phyloP scores from a whole-genome alignment of 2,113 vertebrate species.

The Protobothrops flavoviridis region DNA sequence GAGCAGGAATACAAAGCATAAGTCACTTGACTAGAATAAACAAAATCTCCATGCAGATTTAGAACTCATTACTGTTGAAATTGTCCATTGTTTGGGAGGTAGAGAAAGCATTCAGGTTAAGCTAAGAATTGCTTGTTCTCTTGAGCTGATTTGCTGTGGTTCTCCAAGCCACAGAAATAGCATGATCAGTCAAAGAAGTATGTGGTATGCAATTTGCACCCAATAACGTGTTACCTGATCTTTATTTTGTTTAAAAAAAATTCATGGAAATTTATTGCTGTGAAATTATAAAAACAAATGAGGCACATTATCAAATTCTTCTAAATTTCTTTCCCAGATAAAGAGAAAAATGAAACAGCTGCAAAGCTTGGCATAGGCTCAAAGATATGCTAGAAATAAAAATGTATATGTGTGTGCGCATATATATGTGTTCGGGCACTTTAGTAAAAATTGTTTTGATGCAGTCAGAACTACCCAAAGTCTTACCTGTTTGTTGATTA shows the following conservation, averaged over 20 bases:
- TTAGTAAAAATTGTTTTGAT: conserved; percentile 10
- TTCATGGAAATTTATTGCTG: background rate
- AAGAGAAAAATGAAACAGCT: background rate
- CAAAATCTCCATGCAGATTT: too few species aligned
- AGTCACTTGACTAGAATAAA: too few species aligned
- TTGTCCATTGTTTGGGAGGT: background rate
- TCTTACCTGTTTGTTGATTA: background rate
- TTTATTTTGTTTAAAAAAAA: background rate
- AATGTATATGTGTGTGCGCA: background rate
- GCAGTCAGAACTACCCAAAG: background rate
- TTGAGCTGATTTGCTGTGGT: background rate
- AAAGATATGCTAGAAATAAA: background rate
- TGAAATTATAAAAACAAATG: background rate
- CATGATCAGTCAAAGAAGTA: background rate
- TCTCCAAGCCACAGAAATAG: background rate
- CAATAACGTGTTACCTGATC: background rate
- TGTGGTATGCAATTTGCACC: background rate
- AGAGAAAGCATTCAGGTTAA: background rate
- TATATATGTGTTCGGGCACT: background rate
- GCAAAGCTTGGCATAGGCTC: background rate
- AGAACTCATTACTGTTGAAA: background rate
- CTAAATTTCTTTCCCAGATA: background rate
- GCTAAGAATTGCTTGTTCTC: background rate
- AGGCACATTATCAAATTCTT: conserved; percentile 8
- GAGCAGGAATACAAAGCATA: too few species aligned